Base-by-base conservation (phyloP, 2,888 invertebrate genomes). In the Macropis europaea region DNA sequence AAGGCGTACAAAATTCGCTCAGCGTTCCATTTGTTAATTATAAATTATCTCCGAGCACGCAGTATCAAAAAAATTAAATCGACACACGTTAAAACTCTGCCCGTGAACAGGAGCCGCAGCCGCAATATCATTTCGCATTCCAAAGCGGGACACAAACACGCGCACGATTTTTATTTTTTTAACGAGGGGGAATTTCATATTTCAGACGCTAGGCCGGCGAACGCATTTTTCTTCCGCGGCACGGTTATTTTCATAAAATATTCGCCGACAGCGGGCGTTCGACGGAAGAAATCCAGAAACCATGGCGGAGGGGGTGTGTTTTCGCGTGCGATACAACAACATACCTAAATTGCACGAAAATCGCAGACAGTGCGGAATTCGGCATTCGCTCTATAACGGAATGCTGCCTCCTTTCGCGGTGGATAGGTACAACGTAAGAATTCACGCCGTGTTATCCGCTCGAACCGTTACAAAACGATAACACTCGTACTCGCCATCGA, bases 281-380 rank as follows among this genome's bases (percentile, higher is more conserved):
- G 38, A 40, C 45, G 26, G 2, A 64, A 57, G 69, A 53, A 59
- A 57, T 38, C 19, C 17, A 7, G 50, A 48, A 68, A 52, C 36
- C 11, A 9, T 24, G 19, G 22, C 15, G 0, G 17, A 5, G 5
- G 3, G 38, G 17, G 24, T 24, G 22, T 40, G 52, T 69, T 66
- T 53, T 59, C 45, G 6, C 36, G 26, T 11, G 13, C 42, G 48
- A 54, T 53, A 60, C 34, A 59, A 34, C 52, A 67, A 54, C 53
- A 38, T 54, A 43, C 43, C 48, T 38, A 68, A 68, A 67, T 61
- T 68, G 61, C 43, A 61, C 50, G 36, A 68, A 68, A 68, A 68
- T 68, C 69, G 61, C 43, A 71, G 68, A 68, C 60, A 70, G 67
- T 60, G 60, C 22, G 71, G 71, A 68, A 71, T 71, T 61, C 54